Conservation (phyloP, 2,888 invertebrate species). For the Drosophila putrida region DNA sequence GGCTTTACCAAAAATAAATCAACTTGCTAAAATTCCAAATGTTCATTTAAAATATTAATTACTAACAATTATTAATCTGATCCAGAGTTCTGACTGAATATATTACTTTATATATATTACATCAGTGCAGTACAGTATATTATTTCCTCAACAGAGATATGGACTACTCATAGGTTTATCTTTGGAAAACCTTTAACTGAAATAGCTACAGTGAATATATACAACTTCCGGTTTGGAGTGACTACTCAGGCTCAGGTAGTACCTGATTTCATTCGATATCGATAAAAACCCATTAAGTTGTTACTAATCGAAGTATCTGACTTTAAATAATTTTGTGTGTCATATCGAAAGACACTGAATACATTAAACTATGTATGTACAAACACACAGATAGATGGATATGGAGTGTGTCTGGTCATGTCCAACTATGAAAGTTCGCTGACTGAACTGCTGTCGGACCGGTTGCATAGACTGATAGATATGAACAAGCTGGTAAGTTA, state of each 20-base stretch:
- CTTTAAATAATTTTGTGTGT: slow-evolving; percentile 15
- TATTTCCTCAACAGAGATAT: background rate
- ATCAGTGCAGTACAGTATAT: background rate
- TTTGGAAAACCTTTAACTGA: background rate
- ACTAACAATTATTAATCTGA: no score
- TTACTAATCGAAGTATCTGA: slow-evolving; percentile 9
- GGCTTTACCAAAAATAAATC: no score
- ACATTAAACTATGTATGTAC: background rate
- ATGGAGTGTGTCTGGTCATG: slow-evolving; percentile 10
- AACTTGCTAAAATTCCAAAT: no score
- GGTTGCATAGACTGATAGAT: slow-evolving; percentile 12
- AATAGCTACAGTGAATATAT: background rate
- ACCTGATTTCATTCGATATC: background rate
- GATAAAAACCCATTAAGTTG: slow-evolving; percentile 6
- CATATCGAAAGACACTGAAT: slow-evolving; percentile 14
- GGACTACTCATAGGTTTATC: background rate
- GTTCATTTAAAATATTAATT: no score
- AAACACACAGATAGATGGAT: background rate
- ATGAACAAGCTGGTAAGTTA: slow-evolving; percentile 19
- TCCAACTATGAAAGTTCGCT: slow-evolving; percentile 19
- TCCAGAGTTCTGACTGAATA: no score
- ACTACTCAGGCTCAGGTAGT: background rate
- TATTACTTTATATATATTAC: background rate
- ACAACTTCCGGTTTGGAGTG: background rate
- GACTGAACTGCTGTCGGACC: slow-evolving; percentile 9